These are phyloP conservation scores for Dinothrombium tinctorium DNA, from an alignment of 1,140 invertebrate genomes.

Conservation along the genomic window DNA sequence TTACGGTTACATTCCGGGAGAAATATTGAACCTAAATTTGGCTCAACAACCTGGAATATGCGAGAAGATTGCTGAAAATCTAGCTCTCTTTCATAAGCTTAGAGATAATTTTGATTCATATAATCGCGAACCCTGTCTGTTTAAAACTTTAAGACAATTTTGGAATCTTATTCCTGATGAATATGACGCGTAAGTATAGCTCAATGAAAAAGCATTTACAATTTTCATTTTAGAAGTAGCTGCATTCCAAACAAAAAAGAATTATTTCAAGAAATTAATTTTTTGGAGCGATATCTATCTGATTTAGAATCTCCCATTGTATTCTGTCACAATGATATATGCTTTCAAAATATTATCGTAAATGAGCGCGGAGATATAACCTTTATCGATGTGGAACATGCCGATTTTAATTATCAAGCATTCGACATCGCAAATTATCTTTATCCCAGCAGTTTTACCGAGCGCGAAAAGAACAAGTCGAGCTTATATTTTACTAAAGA, in stretches of 20 bases:
- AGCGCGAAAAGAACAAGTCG: too few relatives aligned
- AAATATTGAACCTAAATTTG: constrained; percentile 40
- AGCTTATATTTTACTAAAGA: too few relatives aligned
- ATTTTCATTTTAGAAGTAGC: constrained; percentile 6
- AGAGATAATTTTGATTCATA: too few relatives aligned
- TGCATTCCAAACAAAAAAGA: constrained; percentile 36
- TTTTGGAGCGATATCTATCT: constrained; percentile 37
- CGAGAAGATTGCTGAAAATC: constrained; percentile 39
- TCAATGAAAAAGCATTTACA: constrained; percentile 14
- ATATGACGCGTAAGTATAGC: too few relatives aligned
- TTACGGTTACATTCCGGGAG: constrained; percentile 71
- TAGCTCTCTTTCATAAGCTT: constrained; percentile 49
- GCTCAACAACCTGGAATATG: constrained; percentile 33
- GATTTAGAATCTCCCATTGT: constrained; percentile 51
- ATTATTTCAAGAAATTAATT: constrained; percentile 40
- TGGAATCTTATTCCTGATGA: too few relatives aligned
- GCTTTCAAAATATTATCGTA: constrained; percentile 77
- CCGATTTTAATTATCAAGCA: constrained; percentile 72
- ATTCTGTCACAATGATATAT: constrained; percentile 90
- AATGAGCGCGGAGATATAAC: constrained; percentile 33
- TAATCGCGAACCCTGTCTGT: neutral
- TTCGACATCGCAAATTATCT: constrained; percentile 97
- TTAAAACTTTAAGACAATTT: too few relatives aligned
- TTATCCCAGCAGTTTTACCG: too few relatives aligned
- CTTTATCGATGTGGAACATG: constrained; percentile 97